These are phyloP conservation scores for Nycticebus coucang DNA, from an alignment of 2,113 vertebrate genomes.

Conservation along the genomic window DNA sequence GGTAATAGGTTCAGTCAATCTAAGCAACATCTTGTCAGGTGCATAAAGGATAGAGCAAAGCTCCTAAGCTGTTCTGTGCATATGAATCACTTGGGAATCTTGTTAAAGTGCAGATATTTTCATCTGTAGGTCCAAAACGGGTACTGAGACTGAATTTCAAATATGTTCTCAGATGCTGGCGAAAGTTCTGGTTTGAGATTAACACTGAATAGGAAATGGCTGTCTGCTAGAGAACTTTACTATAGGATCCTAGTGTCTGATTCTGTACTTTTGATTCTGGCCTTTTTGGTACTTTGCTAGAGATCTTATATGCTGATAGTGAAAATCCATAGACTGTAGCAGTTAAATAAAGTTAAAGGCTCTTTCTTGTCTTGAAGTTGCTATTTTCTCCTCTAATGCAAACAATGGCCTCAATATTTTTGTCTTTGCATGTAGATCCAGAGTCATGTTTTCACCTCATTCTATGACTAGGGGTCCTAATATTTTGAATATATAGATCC, in stretches of 20 bases:
- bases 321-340: not conserved
- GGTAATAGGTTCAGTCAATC: constrained; percentile 46
- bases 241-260: not conserved
- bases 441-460: not conserved
- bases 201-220: not conserved
- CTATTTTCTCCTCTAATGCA: not conserved
- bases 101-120: constrained; percentile 36
- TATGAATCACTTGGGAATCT: not conserved
- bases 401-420: not conserved
- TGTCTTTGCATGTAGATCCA: not conserved
- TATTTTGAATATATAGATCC: not conserved
- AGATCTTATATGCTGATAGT: not conserved
- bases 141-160: not conserved
- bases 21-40: constrained; percentile 26
- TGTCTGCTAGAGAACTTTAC: not conserved
- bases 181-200: not conserved
- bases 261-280: not conserved
- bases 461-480: not conserved
- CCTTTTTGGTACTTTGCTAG: not conserved
- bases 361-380: not conserved
- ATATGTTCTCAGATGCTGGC: not conserved
- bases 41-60: not conserved
- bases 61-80: not conserved
- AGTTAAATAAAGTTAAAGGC: constrained; percentile 15
- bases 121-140: not conserved